A percentile compares a stretch with the other conserved stretches of the same genome.
These are phyloP conservation scores for Zaprionus ornatus DNA, from an alignment of 1,140 invertebrate species.

Conservation along the genomic window DNA sequence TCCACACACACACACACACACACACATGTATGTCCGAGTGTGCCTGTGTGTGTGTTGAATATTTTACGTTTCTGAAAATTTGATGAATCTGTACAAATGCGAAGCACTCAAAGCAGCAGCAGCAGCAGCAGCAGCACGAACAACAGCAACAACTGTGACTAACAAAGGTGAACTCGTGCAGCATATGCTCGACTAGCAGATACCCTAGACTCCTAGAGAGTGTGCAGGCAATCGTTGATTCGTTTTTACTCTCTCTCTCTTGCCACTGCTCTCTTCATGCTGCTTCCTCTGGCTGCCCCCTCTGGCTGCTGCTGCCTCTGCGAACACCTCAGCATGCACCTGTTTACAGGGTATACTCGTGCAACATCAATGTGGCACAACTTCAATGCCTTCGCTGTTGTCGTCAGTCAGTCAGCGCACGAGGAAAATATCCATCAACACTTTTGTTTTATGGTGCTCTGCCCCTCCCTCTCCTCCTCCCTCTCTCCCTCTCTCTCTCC, in stretches of 20 bases:
- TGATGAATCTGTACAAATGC: conserved; percentile 80
- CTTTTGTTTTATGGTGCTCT: conserved; percentile 71
- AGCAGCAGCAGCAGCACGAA: conserved; percentile 20
- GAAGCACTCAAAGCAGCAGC: conserved; percentile 60
- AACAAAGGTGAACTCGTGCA: conserved; percentile 13
- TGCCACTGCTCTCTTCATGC: too few relatives aligned
- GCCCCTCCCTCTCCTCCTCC: neutral
- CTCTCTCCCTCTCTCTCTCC: neutral
- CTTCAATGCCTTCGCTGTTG: conserved; percentile 51
- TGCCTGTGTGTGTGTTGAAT: conserved; percentile 60
- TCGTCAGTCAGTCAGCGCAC: conserved; percentile 65
- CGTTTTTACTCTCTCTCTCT: too few relatives aligned
- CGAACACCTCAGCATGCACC: too few relatives aligned
- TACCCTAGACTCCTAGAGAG: neutral
- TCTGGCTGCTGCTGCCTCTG: neutral
- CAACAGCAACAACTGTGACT: conserved; percentile 33
- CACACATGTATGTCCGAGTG: conserved; percentile 27
- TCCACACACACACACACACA: neutral
- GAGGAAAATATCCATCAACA: conserved; percentile 80
- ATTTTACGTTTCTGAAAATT: conserved; percentile 81
- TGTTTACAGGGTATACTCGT: conserved; percentile 15
- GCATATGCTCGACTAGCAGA: neutral
- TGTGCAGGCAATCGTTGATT: too few relatives aligned
- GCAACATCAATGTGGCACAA: conserved; percentile 40
- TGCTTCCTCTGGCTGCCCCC: too few relatives aligned